Base-by-base conservation (phyloP, 2,797 vertebrate species). In the Paratrypauchen microcephalus region DNA sequence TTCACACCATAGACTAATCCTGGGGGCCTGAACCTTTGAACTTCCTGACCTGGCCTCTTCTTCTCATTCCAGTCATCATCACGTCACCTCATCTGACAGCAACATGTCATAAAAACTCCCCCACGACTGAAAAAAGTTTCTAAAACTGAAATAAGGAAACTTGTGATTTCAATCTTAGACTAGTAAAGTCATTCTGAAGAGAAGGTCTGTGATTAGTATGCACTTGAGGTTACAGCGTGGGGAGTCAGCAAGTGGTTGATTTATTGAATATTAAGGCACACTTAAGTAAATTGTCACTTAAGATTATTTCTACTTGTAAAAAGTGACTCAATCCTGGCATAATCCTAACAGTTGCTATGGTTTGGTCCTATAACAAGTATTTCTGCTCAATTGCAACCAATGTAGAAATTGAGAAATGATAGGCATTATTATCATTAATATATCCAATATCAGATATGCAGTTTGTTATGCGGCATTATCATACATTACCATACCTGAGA, bases 1-100 rank as follows among this genome's bases (percentile, higher is more conserved):
- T 86, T 83, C 66, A 71, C 62, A 54, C 65, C 70, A 75, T 76
- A 64, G 70, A 73, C 69, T 77, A 78, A 88, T 86, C 82, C 76
- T 6, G 0, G 8, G 58, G 68, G 72, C 54, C 41, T 52, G 72
- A 75, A 79, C 81, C 74, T 80, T 70, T 87, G 64, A 83, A 74
- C 76, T 75, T 8, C 55, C 54, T 63, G 75, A 80, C 69, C 74
- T 70, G 36, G 56, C 55, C 52, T 66, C 70, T 75, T 82, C 69
- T 84, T 83, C 71, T 79, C 30, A 66, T 78, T 57, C 67, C 71
- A 71, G 7, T 24, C 70, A 70, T 75, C 69, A 66, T 71, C 72
- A 77, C 21, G 5, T 54, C 45, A 39, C 48, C 57, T 80, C 74
- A 78, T 89, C 76, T 70, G 76, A 87, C 78, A 83, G 78, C 56